Percentiles rank a stretch among this genome's conserved stretches.
Conservation (phyloP, 35 echinoderm and acorn worm species). For the Hemicentrotus pulcherrimus region DNA sequence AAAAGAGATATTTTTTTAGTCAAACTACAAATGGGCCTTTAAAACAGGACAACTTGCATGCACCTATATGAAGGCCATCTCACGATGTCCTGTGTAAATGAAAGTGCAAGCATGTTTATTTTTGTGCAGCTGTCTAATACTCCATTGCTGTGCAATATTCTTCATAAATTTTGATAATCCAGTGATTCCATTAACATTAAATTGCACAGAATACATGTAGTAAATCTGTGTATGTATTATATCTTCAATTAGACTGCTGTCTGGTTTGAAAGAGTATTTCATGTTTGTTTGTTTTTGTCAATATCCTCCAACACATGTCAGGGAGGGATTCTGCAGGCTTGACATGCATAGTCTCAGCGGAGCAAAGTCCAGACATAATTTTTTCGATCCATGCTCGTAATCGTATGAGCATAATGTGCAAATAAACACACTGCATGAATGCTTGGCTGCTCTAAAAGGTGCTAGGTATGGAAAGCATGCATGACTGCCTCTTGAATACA, state of each 20-base stretch:
- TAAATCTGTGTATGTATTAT: not conserved
- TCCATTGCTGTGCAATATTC: not conserved
- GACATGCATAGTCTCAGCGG: not conserved
- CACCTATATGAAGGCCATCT: no score
- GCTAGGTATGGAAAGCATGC: not conserved
- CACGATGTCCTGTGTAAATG: no score
- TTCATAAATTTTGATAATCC: not conserved
- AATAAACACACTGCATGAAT: not conserved
- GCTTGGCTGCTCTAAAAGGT: not conserved
- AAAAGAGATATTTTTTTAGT: no score
- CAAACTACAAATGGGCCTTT: no score
- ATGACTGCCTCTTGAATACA: not conserved
- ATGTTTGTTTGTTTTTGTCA: not conserved
- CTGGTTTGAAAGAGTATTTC: not conserved
- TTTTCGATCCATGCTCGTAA: no score
- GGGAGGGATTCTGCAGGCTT: not conserved
- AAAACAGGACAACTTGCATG: no score
- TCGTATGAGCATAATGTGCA: not conserved
- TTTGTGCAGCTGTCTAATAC: not conserved
- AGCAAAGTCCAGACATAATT: not conserved
- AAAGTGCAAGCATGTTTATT: no score
- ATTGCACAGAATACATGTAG: not conserved
- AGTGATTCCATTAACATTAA: not conserved
- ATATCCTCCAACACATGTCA: not conserved
- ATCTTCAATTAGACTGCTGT: not conserved